These are phyloP conservation scores for Nemotelus pantherinus DNA, from an alignment of 2,888 invertebrate species.

Conservation along the genomic window DNA sequence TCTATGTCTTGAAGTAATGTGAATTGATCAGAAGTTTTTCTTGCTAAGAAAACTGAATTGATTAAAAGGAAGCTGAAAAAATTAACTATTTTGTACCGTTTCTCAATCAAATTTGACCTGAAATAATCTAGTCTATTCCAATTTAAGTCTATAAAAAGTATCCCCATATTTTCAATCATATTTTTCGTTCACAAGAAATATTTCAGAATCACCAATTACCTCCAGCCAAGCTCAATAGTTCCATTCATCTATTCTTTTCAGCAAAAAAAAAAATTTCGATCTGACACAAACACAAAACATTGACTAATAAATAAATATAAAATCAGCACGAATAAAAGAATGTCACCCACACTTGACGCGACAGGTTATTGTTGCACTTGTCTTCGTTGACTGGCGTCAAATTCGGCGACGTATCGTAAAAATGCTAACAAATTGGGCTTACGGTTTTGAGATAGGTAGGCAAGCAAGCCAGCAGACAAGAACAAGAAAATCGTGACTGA, in stretches of 20 bases:
- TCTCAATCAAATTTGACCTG: too few species aligned
- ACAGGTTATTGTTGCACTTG: slow-evolving; percentile 44
- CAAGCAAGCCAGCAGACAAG: not conserved
- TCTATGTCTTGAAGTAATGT: not conserved
- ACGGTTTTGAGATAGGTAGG: slow-evolving; percentile 11
- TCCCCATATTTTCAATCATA: not conserved
- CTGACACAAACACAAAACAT: slow-evolving; percentile 1
- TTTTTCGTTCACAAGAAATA: not conserved
- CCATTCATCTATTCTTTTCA: too few species aligned
- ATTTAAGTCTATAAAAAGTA: too few species aligned
- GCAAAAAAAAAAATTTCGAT: not conserved
- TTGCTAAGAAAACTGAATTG: too few species aligned
- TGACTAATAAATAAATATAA: slow-evolving; percentile 1
- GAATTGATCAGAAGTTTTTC: too few species aligned
- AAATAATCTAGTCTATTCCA: too few species aligned
- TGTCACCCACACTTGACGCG: slow-evolving; percentile 42
- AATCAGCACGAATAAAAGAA: slow-evolving; percentile 16
- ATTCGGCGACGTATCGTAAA: slow-evolving; percentile 40
- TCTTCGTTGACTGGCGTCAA: slow-evolving; percentile 35
- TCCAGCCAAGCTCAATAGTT: too few species aligned
- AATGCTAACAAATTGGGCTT: slow-evolving; percentile 45
- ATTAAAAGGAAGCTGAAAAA: too few species aligned
- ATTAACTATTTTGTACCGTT: too few species aligned
- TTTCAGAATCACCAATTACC: not conserved
- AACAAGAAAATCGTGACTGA: slow-evolving; percentile 49